phyloP scores from a whole-genome alignment of 2,113 vertebrate genomes.

The Nyctibius bracteatus region DNA sequence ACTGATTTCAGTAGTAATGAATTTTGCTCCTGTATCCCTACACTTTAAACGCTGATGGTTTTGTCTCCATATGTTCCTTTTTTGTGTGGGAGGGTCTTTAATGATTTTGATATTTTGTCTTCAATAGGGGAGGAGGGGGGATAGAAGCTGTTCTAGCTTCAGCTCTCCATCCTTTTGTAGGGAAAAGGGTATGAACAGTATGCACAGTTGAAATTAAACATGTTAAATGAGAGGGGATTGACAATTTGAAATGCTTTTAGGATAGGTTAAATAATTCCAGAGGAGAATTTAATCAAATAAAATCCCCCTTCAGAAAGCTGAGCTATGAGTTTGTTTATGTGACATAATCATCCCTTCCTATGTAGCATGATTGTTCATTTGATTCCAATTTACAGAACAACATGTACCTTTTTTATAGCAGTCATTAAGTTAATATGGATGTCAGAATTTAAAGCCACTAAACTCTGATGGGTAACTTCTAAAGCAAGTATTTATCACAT shows the following conservation, averaged over 20 bases:
- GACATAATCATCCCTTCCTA: conserved; percentile 25
- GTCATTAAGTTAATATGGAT: conserved; percentile 13
- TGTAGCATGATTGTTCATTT: conserved; percentile 37
- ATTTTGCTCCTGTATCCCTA: neutral
- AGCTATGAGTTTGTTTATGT: conserved; percentile 2
- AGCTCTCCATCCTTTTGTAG: neutral
- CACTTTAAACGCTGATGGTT: conserved; percentile 5
- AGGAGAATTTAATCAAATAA: neutral
- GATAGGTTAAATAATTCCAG: neutral
- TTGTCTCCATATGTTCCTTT: conserved; percentile 3
- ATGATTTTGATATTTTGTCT: conserved; percentile 23
- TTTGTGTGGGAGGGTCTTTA: conserved; percentile 14
- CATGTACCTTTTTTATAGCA: neutral
- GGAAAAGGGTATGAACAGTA: neutral
- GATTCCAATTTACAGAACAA: conserved; percentile 24
- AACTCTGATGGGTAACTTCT: neutral
- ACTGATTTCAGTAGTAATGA: neutral
- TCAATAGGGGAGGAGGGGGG: neutral
- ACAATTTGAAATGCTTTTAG: conserved; percentile 4
- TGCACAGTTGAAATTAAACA: neutral
- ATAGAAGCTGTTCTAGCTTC: neutral
- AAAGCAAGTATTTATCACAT: neutral
- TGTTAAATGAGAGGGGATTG: conserved; percentile 8
- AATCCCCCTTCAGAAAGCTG: neutral
- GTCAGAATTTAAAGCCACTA: neutral